phyloP scores from a whole-genome alignment of 2,113 vertebrate genomes.

The Desmodus rotundus region DNA sequence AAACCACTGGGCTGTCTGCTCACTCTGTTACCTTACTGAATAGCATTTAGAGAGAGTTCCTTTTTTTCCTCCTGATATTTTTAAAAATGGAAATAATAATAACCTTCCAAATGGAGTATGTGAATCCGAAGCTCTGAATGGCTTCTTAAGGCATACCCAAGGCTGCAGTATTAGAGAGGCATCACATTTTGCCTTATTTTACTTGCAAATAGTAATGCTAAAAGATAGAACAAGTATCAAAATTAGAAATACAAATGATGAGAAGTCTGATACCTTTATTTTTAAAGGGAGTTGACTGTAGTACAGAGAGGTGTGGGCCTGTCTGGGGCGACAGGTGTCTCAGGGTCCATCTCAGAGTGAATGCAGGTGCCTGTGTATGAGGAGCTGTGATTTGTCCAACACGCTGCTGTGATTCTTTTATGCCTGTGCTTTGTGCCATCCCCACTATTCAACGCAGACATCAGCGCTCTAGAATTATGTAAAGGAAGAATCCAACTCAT shows the following conservation, averaged over 20 bases:
- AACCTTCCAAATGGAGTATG: not conserved
- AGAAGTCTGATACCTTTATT: not conserved
- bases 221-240: not conserved
- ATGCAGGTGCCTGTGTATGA: rapidly evolving
- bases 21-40: not conserved
- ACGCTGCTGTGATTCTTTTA: not conserved
- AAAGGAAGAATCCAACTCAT: not conserved
- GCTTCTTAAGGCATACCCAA: not conserved
- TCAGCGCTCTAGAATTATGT: not conserved
- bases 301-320: not conserved
- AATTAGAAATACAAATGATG: not conserved
- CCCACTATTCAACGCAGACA: not conserved
- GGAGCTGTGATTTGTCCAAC: not conserved
- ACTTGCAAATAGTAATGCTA: not conserved
- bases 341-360: not conserved
- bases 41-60: not conserved
- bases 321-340: not conserved
- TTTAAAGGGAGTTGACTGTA: not conserved
- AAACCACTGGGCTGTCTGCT: not conserved
- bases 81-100: not conserved
- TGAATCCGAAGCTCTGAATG: not conserved
- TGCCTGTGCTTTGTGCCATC: no score
- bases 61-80: not conserved
- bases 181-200: not conserved
- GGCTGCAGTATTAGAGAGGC: not conserved